These are phyloP conservation scores for Ptilodon capucinus DNA, from an alignment of 2,888 invertebrate species.

Conservation along the genomic window DNA sequence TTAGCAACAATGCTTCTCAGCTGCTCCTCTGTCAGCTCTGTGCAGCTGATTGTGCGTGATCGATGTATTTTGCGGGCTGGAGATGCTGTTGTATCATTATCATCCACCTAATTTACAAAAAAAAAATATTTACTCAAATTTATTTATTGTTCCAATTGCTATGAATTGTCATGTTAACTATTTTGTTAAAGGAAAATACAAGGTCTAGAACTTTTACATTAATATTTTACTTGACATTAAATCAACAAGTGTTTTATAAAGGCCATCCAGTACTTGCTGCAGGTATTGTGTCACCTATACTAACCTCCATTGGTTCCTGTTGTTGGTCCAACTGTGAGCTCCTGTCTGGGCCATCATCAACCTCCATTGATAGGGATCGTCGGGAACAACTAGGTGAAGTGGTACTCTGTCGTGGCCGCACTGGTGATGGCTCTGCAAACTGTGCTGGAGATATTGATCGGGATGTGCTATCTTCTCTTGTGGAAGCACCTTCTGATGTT, in stretches of 20 bases:
- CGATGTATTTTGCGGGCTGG: conserved; percentile 71
- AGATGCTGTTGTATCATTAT: conserved; percentile 66
- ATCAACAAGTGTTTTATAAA: not conserved
- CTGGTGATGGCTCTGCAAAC: conserved; percentile 74
- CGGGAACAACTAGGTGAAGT: conserved; percentile 76
- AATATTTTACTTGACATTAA: not conserved
- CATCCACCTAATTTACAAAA: conserved; percentile 69
- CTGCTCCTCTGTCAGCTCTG: conserved; percentile 86
- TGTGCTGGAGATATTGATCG: conserved; percentile 74
- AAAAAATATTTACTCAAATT: too few species aligned
- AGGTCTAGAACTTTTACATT: not conserved
- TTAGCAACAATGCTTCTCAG: conserved; percentile 85
- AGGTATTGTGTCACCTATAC: conserved; percentile 24
- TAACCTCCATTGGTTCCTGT: conserved; percentile 75
- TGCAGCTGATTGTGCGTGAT: conserved; percentile 74
- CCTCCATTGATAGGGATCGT: conserved; percentile 76
- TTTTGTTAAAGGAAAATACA: not conserved
- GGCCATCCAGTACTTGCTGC: conserved; percentile 8
- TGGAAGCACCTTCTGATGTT: conserved; percentile 61
- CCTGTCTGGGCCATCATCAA: conserved; percentile 74
- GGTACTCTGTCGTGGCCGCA: conserved; percentile 59
- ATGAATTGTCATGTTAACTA: too few species aligned
- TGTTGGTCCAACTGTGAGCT: conserved; percentile 70
- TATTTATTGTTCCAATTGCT: too few species aligned
- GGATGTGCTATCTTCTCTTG: conserved; percentile 71